A percentile compares a stretch with the other conserved stretches of the same genome.
Evolutionary conservation across 2,888 invertebrate species (phyloP).

Genomic region (Eristalis intricaria): DNA sequence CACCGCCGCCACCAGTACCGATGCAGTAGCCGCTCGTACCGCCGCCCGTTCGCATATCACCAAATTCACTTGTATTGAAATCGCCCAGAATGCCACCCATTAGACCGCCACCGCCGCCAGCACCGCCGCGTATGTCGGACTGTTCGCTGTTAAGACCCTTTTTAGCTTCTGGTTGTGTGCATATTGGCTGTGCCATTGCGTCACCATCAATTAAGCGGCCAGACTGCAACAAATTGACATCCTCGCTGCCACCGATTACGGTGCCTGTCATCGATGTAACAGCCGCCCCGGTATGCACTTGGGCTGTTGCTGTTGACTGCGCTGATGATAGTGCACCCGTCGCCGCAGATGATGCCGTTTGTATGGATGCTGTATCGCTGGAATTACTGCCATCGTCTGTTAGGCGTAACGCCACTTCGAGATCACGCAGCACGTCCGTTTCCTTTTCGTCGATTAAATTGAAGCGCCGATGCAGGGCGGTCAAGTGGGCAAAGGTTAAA

Average conservation of each 20-base stretch:
- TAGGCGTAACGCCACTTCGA: conserved; percentile 91
- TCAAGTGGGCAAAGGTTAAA: conserved; percentile 98
- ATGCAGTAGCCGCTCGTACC: conserved; percentile 69
- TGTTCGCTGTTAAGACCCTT: conserved; percentile 71
- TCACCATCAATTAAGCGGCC: conserved; percentile 77
- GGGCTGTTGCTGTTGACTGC: conserved; percentile 53
- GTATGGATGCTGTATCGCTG: conserved; percentile 71
- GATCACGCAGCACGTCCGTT: conserved; percentile 95
- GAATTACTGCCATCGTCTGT: conserved; percentile 81
- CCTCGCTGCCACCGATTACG: conserved; percentile 73
- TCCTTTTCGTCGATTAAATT: conserved; percentile 97
- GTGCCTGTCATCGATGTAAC: conserved; percentile 68
- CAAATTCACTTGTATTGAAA: conserved; percentile 80
- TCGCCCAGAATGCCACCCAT: conserved; percentile 79
- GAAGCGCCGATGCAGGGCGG: conserved; percentile 92
- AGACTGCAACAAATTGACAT: conserved; percentile 78
- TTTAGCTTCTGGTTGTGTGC: conserved; percentile 80
- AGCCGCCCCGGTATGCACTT: conserved; percentile 59
- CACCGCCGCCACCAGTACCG: conserved; percentile 42
- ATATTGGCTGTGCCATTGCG: conserved; percentile 78
- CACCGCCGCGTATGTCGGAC: conserved; percentile 73
- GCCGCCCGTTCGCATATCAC: conserved; percentile 76
- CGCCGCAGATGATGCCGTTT: conserved; percentile 72
- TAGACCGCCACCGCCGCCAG: conserved; percentile 76
- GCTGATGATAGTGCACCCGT: conserved; percentile 72